These are phyloP conservation scores for Oncopodura yosiiana DNA, from an alignment of 1,140 invertebrate species.

Conservation along the genomic window DNA sequence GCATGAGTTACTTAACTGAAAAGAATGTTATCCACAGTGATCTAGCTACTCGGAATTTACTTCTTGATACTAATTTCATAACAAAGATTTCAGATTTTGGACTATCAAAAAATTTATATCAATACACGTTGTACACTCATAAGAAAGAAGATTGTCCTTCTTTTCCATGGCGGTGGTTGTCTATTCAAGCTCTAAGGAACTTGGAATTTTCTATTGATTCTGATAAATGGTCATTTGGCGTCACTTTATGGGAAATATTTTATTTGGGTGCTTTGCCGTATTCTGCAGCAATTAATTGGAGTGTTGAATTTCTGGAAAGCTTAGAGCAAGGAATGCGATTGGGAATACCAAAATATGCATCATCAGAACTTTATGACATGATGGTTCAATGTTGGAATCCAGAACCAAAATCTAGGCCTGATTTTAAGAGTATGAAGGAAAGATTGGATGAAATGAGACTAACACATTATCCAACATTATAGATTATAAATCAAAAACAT, in stretches of 20 bases:
- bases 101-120: not conserved
- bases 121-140: not conserved
- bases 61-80: not conserved
- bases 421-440: constrained; percentile 63
- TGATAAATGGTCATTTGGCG: constrained; percentile 48
- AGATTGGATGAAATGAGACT: constrained; percentile 61
- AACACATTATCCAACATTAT: too few relatives aligned
- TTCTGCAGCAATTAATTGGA: constrained; percentile 16
- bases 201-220: constrained; percentile 40
- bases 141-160: constrained; percentile 5
- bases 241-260: constrained; percentile 52
- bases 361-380: not conserved
- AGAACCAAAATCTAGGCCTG: constrained; percentile 63
- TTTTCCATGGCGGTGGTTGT: constrained; percentile 49
- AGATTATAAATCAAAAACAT: too few relatives aligned
- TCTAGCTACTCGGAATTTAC: constrained; percentile 17
- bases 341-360: not conserved
- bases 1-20: too few relatives aligned
- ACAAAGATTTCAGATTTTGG: constrained; percentile 20
- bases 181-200: constrained; percentile 40
- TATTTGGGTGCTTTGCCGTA: constrained; percentile 41
- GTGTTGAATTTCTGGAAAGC: constrained; percentile 6
- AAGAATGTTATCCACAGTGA: constrained; percentile 16
- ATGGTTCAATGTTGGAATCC: constrained; percentile 68
- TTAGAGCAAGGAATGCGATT: constrained; percentile 12